Evolutionary conservation across 1,140 invertebrate genomes (phyloP).

Genomic region (Tetramorium simillimum): DNA sequence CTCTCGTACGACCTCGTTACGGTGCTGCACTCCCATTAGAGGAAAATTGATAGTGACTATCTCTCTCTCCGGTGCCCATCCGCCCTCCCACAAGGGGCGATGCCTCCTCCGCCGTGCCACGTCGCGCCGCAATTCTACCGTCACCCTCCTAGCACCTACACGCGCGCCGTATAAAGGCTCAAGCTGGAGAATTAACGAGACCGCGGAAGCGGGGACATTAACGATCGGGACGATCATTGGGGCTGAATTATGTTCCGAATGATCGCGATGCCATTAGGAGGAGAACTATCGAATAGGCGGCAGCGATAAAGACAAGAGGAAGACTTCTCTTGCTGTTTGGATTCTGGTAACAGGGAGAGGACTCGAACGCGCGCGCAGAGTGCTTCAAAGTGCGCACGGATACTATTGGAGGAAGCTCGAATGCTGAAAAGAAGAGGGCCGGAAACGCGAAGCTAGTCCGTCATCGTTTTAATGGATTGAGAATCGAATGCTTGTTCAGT

Average conservation of each 20-base stretch:
- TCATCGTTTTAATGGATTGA: constrained; percentile 11
- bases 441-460: neutral
- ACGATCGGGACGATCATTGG: constrained; percentile 69
- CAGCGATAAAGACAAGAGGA: constrained; percentile 16
- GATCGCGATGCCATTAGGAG: constrained; percentile 66
- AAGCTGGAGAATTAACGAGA: constrained; percentile 74
- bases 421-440: neutral
- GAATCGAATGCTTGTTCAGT: constrained; percentile 4
- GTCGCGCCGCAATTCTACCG: constrained; percentile 8
- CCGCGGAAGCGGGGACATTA: constrained; percentile 66
- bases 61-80: constrained; percentile 43
- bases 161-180: constrained; percentile 39
- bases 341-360: neutral
- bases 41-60: constrained; percentile 81
- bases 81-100: neutral
- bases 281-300: constrained; percentile 45
- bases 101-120: neutral
- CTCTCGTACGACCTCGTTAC: constrained; percentile 78
- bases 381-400: neutral
- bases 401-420: neutral
- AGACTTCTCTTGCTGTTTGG: neutral
- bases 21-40: constrained; percentile 77
- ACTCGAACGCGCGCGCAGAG: neutral
- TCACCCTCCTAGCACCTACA: constrained; percentile 24
- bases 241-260: constrained; percentile 71